Evolutionary conservation across 2,797 vertebrate species (phyloP), one percentile per base, ranked within the genome.

Genomic region (Falco rusticolus): DNA sequence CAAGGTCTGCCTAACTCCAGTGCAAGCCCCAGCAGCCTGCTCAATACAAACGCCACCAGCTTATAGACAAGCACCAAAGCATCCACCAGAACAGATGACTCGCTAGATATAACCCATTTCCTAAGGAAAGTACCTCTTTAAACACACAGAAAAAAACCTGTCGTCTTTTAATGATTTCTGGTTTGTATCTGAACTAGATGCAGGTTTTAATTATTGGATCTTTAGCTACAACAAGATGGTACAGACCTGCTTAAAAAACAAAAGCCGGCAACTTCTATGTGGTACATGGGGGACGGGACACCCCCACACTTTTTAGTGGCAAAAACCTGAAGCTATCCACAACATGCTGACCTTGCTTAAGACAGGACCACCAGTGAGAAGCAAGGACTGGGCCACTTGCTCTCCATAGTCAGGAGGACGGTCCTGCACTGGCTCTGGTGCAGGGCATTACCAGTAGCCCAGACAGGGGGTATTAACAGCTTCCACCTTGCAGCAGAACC

Each of bases 1-100:
- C 31, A 2, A 56, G 6, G 41, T 84, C 11, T 76, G 33, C 41
- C 37, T 34, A 21, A 56, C 41, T 39, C 54, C 59, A 48, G 20
- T 5, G 24, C 16, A n/a, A 51, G 59, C 19, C 4, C 0, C 29
- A 63, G 37, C 9, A 26, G 10, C 18, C 1, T 0, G 5, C 47
- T 45, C 82, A 33, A 20, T 28, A 16, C 43, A 31, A 43, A 51
- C 0, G 3, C 31, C 65, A 31, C 12, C 68, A n/a, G 19, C 37
- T 28, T 21, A 65, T 57, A 53, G 22, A 17, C 26, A 37, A 51
- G 48, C 26, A 75, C 18, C 33, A 54, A 54, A 45, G 20, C 43
- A 41, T 37, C 41, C 45, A 33, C 20, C 3, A 85, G 14, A 37
- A 11, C 11, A 56, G 56, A 26, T 33, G 29, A 71, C 20, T 21